Base-by-base conservation (phyloP, 2,797 vertebrate species). In the Macrochelys suwanniensis region DNA sequence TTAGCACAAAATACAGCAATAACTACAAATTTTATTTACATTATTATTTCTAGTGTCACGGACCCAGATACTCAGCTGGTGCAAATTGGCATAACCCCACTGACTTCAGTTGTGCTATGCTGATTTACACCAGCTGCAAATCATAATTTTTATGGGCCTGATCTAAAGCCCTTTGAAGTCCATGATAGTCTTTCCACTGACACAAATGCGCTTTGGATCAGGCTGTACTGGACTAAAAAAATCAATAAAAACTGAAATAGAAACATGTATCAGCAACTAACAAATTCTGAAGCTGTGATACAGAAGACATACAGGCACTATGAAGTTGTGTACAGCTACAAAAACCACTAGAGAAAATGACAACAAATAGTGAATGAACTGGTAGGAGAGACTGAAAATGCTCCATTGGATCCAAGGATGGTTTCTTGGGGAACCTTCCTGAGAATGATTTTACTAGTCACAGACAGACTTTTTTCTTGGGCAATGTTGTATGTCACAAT, bases 171-270 rank as follows among this genome's bases (percentile, higher is more conserved):
- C 50, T 12, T 50, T 57, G 87, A 83, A 80, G n/a, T 83, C 42
- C 3, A 7, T 33, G 15, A 74, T 15, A 56, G 68, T 25, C 50
- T 85, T 85, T 65, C 49, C 7, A 31, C 45, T 82, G n/a, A 47
- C 28, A 65, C 74, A 68, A 80, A 19, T 53, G 79, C 49, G 5
- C 56, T 92, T 92, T 82, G 49, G 79, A 82, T 77, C 81, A 90
- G 65, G 10, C 33, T 81, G 42, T 3, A 78, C 78, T 79, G 56
- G 51, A 87, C 79, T 83, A 89, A 91, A 95, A 95, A 8, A 47
- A 56, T 31, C 42, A 82, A 95, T 51, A 88, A 42, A 76, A 90
- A 92, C 68, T 4, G n/a, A 87, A 33, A 61, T 61, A 61, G 59
- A 88, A 89, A 6, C 4, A 57, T 81, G 88, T 71, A n/a, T 47